Conservation (phyloP, 2,113 vertebrate species). For the Nettapus auritus region DNA sequence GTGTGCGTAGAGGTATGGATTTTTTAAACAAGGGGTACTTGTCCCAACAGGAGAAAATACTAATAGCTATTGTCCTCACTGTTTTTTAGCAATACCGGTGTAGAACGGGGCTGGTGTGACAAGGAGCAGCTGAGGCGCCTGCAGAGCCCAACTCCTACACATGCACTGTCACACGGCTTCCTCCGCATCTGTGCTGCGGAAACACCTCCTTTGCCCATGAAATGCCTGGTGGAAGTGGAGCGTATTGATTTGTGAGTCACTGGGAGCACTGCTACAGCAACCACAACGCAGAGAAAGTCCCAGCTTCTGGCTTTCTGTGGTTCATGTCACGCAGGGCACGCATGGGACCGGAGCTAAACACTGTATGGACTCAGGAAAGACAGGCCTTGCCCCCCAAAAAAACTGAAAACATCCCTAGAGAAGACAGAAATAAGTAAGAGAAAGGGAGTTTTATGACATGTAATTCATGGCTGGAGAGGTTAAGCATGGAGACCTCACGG, state of each 20-base stretch:
- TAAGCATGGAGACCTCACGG: not conserved
- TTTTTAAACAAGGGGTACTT: slow-evolving; percentile 40
- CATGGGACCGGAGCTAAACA: not conserved
- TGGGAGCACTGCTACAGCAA: not conserved
- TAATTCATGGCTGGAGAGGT: not conserved
- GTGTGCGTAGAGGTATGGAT: not conserved
- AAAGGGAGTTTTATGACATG: not conserved
- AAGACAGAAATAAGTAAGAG: not conserved
- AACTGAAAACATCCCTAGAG: not conserved
- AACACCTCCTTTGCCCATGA: not conserved
- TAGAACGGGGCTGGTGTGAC: not conserved
- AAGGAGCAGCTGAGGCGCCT: not conserved
- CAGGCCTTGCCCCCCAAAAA: not conserved
- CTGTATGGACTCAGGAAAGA: not conserved
- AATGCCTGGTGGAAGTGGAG: not conserved
- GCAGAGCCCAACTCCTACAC: not conserved
- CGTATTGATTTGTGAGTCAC: not conserved
- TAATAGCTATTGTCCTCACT: not conserved
- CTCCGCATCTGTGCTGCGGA: slow-evolving; percentile 10
- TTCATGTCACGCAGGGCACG: not conserved
- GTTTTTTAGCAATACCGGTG: not conserved
- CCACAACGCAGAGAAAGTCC: not conserved
- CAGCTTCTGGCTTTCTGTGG: not conserved
- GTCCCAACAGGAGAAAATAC: slow-evolving; percentile 40
- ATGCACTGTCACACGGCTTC: not conserved